Percentiles rank a stretch among this genome's conserved stretches.
phyloP scores from a whole-genome alignment of 2,113 vertebrate species.

The Climacteris rufus region DNA sequence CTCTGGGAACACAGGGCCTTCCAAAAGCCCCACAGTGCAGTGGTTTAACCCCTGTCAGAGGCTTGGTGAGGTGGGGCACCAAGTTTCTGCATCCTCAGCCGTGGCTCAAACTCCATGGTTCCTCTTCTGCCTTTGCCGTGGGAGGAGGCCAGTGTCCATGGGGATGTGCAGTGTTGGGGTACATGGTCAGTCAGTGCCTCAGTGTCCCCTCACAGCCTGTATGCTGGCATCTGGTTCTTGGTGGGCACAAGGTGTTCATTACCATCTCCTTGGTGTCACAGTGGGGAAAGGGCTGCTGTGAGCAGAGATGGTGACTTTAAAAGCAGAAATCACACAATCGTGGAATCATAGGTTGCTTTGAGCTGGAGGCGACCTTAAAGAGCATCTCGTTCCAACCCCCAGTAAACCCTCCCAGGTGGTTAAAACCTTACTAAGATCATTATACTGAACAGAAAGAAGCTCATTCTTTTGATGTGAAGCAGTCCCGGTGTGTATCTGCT shows the following conservation, averaged over 20 bases:
- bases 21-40: accelerated
- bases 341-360: background rate
- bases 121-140: accelerated
- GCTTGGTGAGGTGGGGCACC: accelerated
- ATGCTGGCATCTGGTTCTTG: accelerated
- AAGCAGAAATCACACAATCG: background rate
- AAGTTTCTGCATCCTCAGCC: background rate
- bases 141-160: accelerated
- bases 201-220: accelerated
- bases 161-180: background rate
- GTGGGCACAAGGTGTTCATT: background rate
- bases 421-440: background rate
- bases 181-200: accelerated
- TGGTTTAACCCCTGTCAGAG: background rate
- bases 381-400: background rate
- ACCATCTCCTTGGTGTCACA: background rate
- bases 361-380: background rate
- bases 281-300: background rate
- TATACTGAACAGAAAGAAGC: background rate
- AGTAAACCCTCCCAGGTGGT: background rate
- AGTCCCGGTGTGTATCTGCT: background rate
- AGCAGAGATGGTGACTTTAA: background rate
- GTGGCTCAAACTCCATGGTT: accelerated
- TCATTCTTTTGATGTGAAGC: background rate
- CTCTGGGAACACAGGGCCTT: background rate